Evolutionary conservation across 37 sponge, comb jelly and placozoan species (phyloP).

Genomic region (Hormiphora californensis): DNA sequence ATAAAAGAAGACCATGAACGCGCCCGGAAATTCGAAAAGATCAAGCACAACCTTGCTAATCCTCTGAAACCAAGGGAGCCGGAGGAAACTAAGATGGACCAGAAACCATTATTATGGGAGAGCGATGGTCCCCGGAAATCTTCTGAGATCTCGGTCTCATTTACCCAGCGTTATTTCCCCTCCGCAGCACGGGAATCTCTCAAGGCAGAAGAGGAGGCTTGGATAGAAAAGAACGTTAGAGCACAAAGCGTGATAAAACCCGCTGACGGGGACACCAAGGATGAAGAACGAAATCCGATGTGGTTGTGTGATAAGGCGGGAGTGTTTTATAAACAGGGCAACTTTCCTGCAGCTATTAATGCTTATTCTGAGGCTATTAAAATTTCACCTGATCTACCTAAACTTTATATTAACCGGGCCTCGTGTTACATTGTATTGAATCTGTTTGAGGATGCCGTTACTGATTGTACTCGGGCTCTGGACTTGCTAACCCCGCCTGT

Average conservation of each 20-base stretch:
- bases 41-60: constrained; percentile 46
- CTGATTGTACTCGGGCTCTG: constrained; percentile 62
- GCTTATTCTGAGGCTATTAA: constrained; percentile 81
- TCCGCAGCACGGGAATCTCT: constrained; percentile 90
- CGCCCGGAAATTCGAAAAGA: constrained; percentile 33
- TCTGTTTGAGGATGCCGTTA: constrained; percentile 37
- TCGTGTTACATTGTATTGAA: constrained; percentile 43
- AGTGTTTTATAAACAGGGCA: constrained; percentile 69
- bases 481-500: constrained; percentile 81
- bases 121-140: not conserved
- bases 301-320: constrained; percentile 87
- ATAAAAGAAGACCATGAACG: constrained; percentile 37
- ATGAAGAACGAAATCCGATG: constrained; percentile 83
- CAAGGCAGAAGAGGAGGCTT: constrained; percentile 78
- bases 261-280: constrained; percentile 53
- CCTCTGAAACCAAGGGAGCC: not conserved
- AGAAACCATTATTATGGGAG: not conserved
- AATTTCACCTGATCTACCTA: constrained; percentile 69
- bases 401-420: constrained; percentile 38
- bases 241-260: constrained; percentile 29
- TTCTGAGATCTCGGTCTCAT: constrained; percentile 67
- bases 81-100: not conserved
- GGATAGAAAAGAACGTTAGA: constrained; percentile 82
- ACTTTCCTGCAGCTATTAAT: constrained; percentile 85
- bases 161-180: constrained; percentile 84